Base-by-base conservation (phyloP, 2,888 invertebrate genomes). In the Sminthurinus aureus region DNA sequence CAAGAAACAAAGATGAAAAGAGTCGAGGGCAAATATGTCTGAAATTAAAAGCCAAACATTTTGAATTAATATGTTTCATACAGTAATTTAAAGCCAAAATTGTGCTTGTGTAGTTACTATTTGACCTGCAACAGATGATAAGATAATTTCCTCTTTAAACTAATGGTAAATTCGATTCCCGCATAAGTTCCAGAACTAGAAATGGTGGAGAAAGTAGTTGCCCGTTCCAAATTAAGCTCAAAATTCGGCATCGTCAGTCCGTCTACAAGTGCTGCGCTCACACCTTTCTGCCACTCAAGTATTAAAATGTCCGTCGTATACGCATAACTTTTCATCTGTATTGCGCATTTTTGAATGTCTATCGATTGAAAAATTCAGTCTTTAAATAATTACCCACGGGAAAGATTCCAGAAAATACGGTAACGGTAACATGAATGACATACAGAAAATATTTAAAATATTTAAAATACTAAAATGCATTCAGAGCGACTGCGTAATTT, bases 1-100 rank as follows among this genome's bases (percentile, higher is more conserved):
- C 87, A 88, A 71, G 86, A 86, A 22, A 88, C 85, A 71, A 87
- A 84, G 52, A 88, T 87, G 84, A 88, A 88, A 67, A 88, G 73
- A 64, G 85, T 84, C 74, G 86, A 86, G 0, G 87, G 86, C 22
- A 87, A 73, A 81, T 88, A 88, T 0, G 87, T 88, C 84, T 88
- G 81, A 50, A 50, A 0, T 38, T 38, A 75, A 75, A 26, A 18
- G 71, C 6, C 18, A 18, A 4, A 12, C 13, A 71, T 22, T 58
- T 6, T 58, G 13, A 58, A 58, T 6, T 58, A 58, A 58, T 6
- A 15, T 15, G 9, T 15, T 6, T 15, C 58, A 58, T 58, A 18
- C n/a, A n/a, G n/a, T n/a, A n/a, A n/a, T n/a, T n/a, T n/a, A n/a
- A n/a, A n/a, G n/a, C n/a, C n/a, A n/a, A n/a, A n/a, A n/a, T n/a